Evolutionary conservation across 2,797 vertebrate genomes (phyloP), one percentile per base, ranked within the genome.

Genomic region (Danionella dracula): DNA sequence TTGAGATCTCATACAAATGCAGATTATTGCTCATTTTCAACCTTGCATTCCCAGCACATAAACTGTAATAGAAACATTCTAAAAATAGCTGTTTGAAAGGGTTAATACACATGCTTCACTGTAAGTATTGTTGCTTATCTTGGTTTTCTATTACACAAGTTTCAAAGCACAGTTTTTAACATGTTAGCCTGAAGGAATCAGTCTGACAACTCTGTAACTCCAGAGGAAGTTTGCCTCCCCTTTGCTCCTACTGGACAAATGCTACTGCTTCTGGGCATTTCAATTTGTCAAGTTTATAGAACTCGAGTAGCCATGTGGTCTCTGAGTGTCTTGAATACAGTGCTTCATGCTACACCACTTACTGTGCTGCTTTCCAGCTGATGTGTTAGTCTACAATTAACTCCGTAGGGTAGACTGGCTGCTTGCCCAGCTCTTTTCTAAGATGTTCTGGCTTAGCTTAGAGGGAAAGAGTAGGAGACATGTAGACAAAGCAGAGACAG

Each of bases 331-430:
- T 79, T 79, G 75, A 75, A 70, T 71, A 78, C 76, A 78, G 76
- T 76, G 78, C 72, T 80, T 72, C 63, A 74, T 72, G 65, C 70
- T 75, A 58, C 65, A 78, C 73, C 65, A 57, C 38, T 57, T 73
- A 74, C n/a, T n/a, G n/a, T 70, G 79, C 79, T 32, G 77, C 80
- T 82, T 84, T 85, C 34, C 31, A 79, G 72, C 79, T 70, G 76
- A 80, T 85, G 77, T 68, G 75, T 80, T 81, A 76, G 76, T 77
- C 78, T 84, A 72, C 84, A 85, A 79, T 86, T 85, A 86, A 78
- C 70, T 78, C 73, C 76, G 68, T 62, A 48, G 70, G 75, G 66
- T 74, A 67, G 76, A 35, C 81, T 87, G 85, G 86, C 83, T 72
- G 40, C 16, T 38, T 74, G 83, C 83, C 84, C 76, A 58, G 79